Percentiles rank a stretch among this genome's conserved stretches.
phyloP scores from a whole-genome alignment of 2,888 invertebrate species.

The Eristalinus aeneus region DNA sequence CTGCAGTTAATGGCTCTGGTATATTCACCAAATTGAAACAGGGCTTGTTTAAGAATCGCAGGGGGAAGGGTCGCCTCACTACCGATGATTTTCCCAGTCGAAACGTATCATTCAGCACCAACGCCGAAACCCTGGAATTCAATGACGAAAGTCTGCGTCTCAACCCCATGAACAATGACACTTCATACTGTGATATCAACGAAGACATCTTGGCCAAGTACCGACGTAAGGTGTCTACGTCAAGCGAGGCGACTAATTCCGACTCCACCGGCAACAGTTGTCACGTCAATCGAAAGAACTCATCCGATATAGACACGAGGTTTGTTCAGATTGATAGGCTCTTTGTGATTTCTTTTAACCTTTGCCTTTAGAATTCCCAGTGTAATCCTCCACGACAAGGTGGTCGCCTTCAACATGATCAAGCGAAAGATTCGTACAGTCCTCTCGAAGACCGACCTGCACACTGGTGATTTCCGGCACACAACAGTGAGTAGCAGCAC shows the following conservation, averaged over 20 bases:
- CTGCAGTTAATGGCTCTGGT: conserved; percentile 81
- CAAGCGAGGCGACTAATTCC: conserved; percentile 81
- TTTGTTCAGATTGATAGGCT: conserved; percentile 75
- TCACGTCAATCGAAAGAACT: conserved; percentile 73
- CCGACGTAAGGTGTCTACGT: conserved; percentile 85
- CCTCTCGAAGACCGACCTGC: conserved; percentile 92
- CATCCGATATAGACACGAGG: conserved; percentile 79
- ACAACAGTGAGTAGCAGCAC: conserved; percentile 81
- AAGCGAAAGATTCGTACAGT: conserved; percentile 95
- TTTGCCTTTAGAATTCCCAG: conserved; percentile 72
- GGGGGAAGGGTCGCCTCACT: conserved; percentile 78
- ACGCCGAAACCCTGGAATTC: conserved; percentile 73
- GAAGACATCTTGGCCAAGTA: conserved; percentile 98
- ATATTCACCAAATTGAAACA: conserved; percentile 89
- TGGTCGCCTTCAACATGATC: conserved; percentile 77
- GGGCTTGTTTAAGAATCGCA: conserved; percentile 85
- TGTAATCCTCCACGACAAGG: conserved; percentile 74
- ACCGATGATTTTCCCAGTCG: conserved; percentile 73
- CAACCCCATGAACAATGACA: conserved; percentile 58
- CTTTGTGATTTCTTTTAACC: no score
- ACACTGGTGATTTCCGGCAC: conserved; percentile 84
- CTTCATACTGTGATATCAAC: conserved; percentile 85
- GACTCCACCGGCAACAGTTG: conserved; percentile 79
- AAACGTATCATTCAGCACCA: conserved; percentile 77
- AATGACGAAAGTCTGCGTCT: conserved; percentile 47